phyloP scores from a whole-genome alignment of 2,888 invertebrate species.

The Dendrolimus pini region DNA sequence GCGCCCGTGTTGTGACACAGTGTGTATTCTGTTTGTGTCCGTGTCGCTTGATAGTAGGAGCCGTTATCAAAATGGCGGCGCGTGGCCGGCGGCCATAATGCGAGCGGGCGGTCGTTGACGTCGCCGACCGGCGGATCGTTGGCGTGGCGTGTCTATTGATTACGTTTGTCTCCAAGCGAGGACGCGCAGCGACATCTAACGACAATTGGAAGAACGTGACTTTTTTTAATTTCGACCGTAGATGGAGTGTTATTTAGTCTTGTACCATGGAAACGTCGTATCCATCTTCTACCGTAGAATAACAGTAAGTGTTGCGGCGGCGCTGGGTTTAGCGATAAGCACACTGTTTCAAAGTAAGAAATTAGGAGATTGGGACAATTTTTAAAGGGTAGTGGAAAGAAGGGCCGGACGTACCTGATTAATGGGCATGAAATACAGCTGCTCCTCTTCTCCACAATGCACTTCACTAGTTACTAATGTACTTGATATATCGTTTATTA shows the following conservation, averaged over 20 bases:
- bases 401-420: no score
- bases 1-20: conserved; percentile 15
- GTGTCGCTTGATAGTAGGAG: conserved; percentile 30
- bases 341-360: no score
- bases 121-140: conserved; percentile 33
- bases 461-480: no score
- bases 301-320: no score
- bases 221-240: conserved; percentile 12
- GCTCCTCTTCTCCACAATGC: no score
- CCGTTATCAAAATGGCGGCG: conserved; percentile 70
- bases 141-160: conserved; percentile 40
- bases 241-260: conserved; percentile 28
- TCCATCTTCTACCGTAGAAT: no score
- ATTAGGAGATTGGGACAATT: no score
- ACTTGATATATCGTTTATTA: no score
- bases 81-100: conserved; percentile 36
- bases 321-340: no score
- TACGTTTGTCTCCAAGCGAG: conserved; percentile 16
- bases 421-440: no score
- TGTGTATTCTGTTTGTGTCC: conserved; percentile 14
- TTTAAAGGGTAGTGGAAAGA: no score
- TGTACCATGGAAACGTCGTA: no score
- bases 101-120: conserved; percentile 63
- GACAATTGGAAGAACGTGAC: conserved; percentile 8
- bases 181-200: conserved; percentile 50